Evolutionary conservation across 2,888 invertebrate species (phyloP).

Genomic region (Frankliniella fusca): DNA sequence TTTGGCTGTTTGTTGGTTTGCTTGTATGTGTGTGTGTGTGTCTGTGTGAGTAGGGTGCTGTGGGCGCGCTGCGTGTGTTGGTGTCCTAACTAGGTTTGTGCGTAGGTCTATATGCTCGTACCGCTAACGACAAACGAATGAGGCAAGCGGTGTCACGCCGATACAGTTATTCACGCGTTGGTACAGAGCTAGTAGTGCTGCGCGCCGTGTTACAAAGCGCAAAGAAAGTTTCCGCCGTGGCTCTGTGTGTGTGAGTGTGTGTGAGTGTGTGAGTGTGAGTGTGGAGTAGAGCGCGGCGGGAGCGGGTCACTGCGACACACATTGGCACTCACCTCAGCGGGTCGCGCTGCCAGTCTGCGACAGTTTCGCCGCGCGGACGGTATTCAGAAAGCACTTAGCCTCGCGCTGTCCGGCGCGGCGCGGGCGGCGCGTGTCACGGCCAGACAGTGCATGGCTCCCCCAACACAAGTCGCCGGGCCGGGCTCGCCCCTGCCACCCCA

Average conservation of each 20-base stretch:
- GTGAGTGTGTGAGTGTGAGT: not conserved
- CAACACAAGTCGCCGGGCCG: no score
- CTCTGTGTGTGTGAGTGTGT: not conserved
- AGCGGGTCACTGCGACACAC: no score
- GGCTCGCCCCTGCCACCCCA: no score
- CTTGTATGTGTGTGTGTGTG: not conserved
- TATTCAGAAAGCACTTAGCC: conserved; percentile 6
- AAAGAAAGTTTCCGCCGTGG: no score
- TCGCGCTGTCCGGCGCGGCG: not conserved
- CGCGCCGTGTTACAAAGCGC: no score
- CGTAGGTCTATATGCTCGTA: not conserved
- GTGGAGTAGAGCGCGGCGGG: no score
- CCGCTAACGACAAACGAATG: no score
- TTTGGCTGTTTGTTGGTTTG: not conserved
- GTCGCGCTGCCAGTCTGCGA: no score
- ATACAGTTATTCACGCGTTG: no score
- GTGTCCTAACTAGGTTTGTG: not conserved
- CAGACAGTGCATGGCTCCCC: not conserved
- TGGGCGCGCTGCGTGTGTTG: not conserved
- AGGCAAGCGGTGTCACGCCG: no score
- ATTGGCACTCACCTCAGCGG: no score
- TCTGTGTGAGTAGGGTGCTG: not conserved
- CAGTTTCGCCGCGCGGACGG: not conserved
- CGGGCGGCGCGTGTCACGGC: not conserved
- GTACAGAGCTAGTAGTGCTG: no score